phyloP scores from a whole-genome alignment of 2,113 vertebrate genomes.

The Clarias magur region DNA sequence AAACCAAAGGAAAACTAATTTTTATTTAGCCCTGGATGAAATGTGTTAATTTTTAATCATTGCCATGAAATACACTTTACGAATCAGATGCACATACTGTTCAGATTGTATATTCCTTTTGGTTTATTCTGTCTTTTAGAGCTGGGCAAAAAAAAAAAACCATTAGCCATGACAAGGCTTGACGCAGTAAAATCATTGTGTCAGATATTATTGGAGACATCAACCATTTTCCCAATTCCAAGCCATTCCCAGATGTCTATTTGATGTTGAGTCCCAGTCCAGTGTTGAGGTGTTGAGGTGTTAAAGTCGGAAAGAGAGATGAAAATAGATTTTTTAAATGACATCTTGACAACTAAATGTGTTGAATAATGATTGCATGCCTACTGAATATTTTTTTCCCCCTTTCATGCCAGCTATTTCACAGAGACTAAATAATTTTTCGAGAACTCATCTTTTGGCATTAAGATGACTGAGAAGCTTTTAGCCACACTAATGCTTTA shows the following conservation, averaged over 20 bases:
- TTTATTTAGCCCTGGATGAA: not conserved
- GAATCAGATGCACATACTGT: not conserved
- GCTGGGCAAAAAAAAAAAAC: conserved; percentile 25
- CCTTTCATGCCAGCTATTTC: not conserved
- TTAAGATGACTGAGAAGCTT: conserved; percentile 3
- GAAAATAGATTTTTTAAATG: conserved; percentile 27
- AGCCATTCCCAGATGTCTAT: not conserved
- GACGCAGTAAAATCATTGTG: conserved; percentile 47
- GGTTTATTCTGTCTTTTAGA: conserved; percentile 30
- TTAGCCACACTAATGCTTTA: not conserved
- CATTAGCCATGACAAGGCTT: conserved; percentile 4
- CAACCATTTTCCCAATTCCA: conserved; percentile 27
- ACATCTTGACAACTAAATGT: conserved; percentile 31
- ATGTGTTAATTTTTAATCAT: not conserved
- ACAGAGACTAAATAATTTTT: conserved; percentile 9
- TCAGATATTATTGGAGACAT: conserved; percentile 16
- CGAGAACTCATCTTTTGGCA: not conserved
- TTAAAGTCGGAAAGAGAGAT: not conserved
- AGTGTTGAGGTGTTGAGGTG: not conserved
- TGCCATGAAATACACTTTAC: not conserved
- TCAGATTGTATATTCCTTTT: conserved; percentile 5
- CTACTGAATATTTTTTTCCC: not conserved
- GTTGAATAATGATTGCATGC: conserved; percentile 17
- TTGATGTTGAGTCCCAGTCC: conserved; percentile 6
- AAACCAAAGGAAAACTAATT: not conserved